A percentile compares a stretch with the other conserved stretches of the same genome.
Evolutionary conservation across 2,888 invertebrate species (phyloP).

Genomic region (Papilio demoleus): DNA sequence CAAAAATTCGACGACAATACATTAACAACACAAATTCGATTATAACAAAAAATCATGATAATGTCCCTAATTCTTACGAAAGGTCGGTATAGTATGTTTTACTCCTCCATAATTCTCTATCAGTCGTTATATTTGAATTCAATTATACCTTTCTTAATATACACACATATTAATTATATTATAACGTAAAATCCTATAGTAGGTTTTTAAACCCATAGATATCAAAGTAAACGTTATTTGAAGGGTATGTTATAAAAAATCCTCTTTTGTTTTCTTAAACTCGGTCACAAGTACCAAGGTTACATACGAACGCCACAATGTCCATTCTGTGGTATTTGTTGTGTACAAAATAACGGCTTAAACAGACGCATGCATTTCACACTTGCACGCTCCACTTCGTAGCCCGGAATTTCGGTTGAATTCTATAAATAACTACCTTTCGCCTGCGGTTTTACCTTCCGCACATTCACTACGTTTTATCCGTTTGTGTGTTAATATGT

Average conservation of each 20-base stretch:
- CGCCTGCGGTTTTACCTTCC: slow-evolving; percentile 9
- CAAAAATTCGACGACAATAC: no score
- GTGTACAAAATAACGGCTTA: slow-evolving; percentile 14
- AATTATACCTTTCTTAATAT: neutral
- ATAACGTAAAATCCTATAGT: neutral
- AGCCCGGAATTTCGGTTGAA: slow-evolving; percentile 14
- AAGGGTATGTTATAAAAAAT: neutral
- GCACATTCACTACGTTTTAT: neutral
- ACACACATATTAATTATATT: no score
- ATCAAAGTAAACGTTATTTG: neutral
- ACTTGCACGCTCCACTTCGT: slow-evolving; percentile 17
- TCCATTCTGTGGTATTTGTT: slow-evolving; percentile 18
- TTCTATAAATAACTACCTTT: slow-evolving; percentile 22
- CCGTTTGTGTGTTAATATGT: neutral
- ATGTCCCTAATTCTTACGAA: no score
- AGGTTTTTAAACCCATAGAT: no score
- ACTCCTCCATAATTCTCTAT: no score
- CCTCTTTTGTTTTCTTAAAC: neutral
- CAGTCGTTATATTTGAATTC: no score
- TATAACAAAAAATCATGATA: no score
- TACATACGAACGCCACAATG: neutral
- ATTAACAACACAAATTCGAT: no score
- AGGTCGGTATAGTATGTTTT: no score
- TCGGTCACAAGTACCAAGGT: neutral
- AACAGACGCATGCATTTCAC: slow-evolving; percentile 4